Evolutionary conservation across 2,113 vertebrate species (phyloP).

Genomic region (Notarius lentiginosus): DNA sequence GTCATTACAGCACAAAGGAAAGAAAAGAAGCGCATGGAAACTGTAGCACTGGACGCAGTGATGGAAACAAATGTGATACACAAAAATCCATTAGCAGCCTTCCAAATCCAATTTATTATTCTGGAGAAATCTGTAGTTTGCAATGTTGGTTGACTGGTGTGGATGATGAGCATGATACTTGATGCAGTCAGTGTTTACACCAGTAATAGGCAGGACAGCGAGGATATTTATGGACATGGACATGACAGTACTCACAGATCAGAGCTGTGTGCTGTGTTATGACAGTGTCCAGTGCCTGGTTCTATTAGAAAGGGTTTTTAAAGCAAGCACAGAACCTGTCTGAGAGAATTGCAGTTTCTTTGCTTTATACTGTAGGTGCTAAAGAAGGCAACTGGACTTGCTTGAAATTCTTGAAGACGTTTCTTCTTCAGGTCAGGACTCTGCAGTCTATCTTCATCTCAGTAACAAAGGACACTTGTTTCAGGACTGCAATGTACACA

Average conservation of each 20-base stretch:
- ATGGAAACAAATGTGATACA: conserved; percentile 18
- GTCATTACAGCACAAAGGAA: conserved; percentile 7
- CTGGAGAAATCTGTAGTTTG: not conserved
- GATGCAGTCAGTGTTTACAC: not conserved
- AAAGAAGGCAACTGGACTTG: too few relatives aligned
- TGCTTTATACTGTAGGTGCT: not conserved
- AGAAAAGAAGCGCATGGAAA: not conserved
- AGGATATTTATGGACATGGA: not conserved
- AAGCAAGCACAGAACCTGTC: not conserved
- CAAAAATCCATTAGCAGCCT: conserved; percentile 8
- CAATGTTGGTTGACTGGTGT: not conserved
- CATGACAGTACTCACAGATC: not conserved
- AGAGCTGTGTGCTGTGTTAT: not conserved
- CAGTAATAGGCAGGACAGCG: not conserved
- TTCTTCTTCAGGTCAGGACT: too few relatives aligned
- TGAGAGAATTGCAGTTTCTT: not conserved
- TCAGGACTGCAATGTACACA: too few relatives aligned
- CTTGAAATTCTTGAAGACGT: too few relatives aligned
- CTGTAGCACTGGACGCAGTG: not conserved
- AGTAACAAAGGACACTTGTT: too few relatives aligned
- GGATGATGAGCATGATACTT: conserved; percentile 4
- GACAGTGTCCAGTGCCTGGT: not conserved
- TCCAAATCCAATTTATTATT: conserved; percentile 13
- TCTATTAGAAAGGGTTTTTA: not conserved
- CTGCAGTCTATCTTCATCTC: too few relatives aligned